These are phyloP conservation scores for Heterohyrax brucei DNA, from an alignment of 2,797 vertebrate species.

Conservation along the genomic window DNA sequence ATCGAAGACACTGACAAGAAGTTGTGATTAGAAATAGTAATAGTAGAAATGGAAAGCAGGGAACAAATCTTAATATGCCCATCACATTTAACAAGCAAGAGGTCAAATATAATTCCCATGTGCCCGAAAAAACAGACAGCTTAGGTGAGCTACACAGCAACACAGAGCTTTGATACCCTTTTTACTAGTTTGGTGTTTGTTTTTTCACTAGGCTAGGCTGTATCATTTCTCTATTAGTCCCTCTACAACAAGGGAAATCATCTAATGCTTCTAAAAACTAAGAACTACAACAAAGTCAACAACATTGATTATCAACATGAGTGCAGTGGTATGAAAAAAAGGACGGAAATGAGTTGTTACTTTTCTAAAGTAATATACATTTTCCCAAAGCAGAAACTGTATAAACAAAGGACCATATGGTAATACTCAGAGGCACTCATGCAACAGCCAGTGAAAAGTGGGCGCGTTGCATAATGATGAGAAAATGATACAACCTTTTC, in stretches of 20 bases:
- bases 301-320: neutral
- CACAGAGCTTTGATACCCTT: neutral
- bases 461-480: constrained; percentile 86
- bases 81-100: constrained; percentile 26
- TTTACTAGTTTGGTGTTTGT: neutral
- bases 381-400: constrained; percentile 73
- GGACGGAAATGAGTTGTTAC: constrained; percentile 81
- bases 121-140: neutral
- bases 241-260: neutral
- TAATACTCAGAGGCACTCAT: constrained; percentile 80
- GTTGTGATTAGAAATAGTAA: neutral
- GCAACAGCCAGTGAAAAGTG: constrained; percentile 85
- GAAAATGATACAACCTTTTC: constrained; percentile 85
- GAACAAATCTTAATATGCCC: neutral
- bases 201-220: neutral
- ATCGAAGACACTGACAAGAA: neutral
- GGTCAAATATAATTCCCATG: neutral
- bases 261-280: constrained; percentile 1
- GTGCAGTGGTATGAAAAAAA: constrained; percentile 67
- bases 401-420: constrained; percentile 79
- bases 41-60: constrained; percentile 8
- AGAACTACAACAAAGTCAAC: constrained; percentile 8
- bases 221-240: neutral
- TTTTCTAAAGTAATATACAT: constrained; percentile 67
- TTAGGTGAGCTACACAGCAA: neutral